Evolutionary conservation across 2,888 invertebrate species (phyloP).

Genomic region (Himalopsyche japonica): DNA sequence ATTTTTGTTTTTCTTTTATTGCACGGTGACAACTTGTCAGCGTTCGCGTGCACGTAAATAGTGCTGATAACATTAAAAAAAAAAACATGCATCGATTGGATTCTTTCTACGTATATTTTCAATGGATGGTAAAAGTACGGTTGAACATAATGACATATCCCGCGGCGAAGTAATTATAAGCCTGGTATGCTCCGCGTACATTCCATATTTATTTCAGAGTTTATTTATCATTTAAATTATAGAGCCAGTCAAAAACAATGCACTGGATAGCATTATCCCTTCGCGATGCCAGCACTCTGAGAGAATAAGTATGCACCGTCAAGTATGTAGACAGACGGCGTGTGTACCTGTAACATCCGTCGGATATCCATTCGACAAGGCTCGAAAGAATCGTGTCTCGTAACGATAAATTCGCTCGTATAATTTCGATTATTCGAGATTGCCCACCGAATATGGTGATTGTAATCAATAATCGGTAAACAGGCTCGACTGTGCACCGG

Average conservation of each 20-base stretch:
- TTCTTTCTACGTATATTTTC: background rate
- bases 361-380: background rate
- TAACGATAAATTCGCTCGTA: too few relatives aligned
- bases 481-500: too few relatives aligned
- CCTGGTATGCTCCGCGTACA: constrained; percentile 5
- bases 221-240: constrained; percentile 36
- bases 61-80: background rate
- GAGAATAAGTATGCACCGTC: background rate
- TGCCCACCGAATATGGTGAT: too few relatives aligned
- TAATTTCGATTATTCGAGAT: too few relatives aligned
- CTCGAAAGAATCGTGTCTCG: background rate
- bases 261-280: constrained; percentile 1
- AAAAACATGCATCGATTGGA: background rate
- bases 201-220: constrained; percentile 13
- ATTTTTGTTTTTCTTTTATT: too few relatives aligned
- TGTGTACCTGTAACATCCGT: background rate
- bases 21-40: background rate
- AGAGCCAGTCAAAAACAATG: constrained; percentile 34
- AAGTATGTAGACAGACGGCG: background rate
- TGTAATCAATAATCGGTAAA: too few relatives aligned
- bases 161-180: constrained; percentile 30
- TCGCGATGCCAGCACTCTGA: background rate
- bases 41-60: background rate
- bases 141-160: constrained; percentile 22
- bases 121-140: background rate